These are phyloP conservation scores for Metridium senile DNA, from an alignment of 92 coral and sea anemone genomes.

Conservation along the genomic window DNA sequence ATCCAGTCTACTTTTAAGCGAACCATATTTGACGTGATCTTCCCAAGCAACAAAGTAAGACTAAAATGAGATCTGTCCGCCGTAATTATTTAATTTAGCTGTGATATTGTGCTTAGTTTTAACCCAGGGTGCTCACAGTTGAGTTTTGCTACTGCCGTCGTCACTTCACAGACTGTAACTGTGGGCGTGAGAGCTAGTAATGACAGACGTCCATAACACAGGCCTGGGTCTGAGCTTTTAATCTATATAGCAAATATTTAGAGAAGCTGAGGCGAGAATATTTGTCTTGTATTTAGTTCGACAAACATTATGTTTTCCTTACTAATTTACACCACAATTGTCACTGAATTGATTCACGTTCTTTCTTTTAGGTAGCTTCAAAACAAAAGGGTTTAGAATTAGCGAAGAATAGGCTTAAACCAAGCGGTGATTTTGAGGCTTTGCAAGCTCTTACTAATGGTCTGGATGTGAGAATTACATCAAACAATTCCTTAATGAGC, in stretches of 20 bases:
- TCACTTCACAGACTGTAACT: conserved; percentile 56
- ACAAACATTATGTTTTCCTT: conserved; percentile 59
- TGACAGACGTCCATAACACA: conserved; percentile 87
- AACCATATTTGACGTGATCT: conserved; percentile 13
- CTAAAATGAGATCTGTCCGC: conserved; percentile 14
- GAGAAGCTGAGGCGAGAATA: conserved; percentile 54
- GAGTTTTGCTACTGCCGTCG: conserved; percentile 79
- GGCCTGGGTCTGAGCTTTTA: conserved; percentile 66
- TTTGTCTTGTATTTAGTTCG: conserved; percentile 55
- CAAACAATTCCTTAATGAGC: conserved; percentile 95
- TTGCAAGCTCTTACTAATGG: conserved; percentile 82
- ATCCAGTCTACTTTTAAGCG: conserved; percentile 28
- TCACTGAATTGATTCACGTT: conserved; percentile 15
- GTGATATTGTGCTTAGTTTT: conserved; percentile 50
- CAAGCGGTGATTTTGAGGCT: conserved; percentile 93
- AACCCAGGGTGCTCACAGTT: conserved; percentile 37
- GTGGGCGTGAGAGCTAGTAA: conserved; percentile 84
- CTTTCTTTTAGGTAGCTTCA: conserved; percentile 27
- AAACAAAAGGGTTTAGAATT: conserved; percentile 40
- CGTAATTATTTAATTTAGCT: conserved; percentile 71
- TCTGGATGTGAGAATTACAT: conserved; percentile 94
- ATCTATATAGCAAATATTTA: conserved; percentile 87
- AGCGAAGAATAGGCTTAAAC: conserved; percentile 66
- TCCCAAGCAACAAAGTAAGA: not conserved
- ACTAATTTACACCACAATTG: conserved; percentile 35